Evolutionary conservation across 2,888 invertebrate species (phyloP), one percentile per base, ranked within the genome.

Genomic region (Thalpophila matura): DNA sequence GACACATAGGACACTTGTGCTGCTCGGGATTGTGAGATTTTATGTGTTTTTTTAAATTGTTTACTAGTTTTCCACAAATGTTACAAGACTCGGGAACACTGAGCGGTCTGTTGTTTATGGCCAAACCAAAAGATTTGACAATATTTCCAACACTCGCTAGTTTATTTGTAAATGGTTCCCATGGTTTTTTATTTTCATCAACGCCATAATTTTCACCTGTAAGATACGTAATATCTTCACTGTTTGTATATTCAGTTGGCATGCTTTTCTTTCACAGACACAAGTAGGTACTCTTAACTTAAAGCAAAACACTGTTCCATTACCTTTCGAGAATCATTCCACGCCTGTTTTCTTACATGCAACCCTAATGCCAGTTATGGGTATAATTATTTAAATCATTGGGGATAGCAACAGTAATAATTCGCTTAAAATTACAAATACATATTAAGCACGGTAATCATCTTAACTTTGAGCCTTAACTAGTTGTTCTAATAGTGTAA

Each of bases 1-100:
- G 95, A 86, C 96, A 96, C 80, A 96, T 88, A 3, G 96, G 96
- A 78, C 96, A 96, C 81, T 95, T 95, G 85, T 96, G 96, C 79
- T 95, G 95, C 80, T 96, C 96, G 14, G 96, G 96, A 74, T 95
- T 95, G 86, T 96, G 96, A 31, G 96, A 96, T 86, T 96, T 96
- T 89, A 96, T 92, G 84, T 96, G 96, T 84, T 97, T 96, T 95
- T 96, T 96, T 82, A 96, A 92, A 90, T 96, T 96, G 84, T 95
- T 96, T 75, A 97, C 96, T 69, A 95, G 94, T 91, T 97, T 96
- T 68, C 96, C 96, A 89, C 96, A 97, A 76, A 96, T 87, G 72
- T 91, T 93, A 91, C 97, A 97, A 77, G 95, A 91, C 88, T 95
- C 96, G 77, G 96, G 91, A 70, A 88, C 87, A 73, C 72, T 83